Percentiles rank a stretch among this genome's conserved stretches.
Evolutionary conservation across 2,113 vertebrate species (phyloP).

Genomic region (Odocoileus virginianus): DNA sequence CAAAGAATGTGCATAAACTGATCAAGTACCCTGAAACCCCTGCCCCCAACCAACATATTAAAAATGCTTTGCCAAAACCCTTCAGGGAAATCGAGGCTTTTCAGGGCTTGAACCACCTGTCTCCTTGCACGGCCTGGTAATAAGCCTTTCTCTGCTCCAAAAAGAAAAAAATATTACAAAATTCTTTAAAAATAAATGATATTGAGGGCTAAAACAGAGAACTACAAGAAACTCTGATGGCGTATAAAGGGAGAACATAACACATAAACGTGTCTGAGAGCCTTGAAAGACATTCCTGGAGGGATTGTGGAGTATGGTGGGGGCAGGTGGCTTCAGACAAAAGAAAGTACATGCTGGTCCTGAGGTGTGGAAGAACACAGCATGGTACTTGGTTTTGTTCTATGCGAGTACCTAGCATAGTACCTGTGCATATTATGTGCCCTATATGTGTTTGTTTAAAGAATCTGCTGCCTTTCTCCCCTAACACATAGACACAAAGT

Average conservation of each 20-base stretch:
- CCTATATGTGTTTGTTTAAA: background rate
- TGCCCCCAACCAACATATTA: background rate
- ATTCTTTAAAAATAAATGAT: background rate
- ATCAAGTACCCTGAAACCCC: background rate
- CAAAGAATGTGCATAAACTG: background rate
- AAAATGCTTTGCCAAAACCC: background rate
- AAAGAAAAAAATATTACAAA: background rate
- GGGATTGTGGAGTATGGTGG: background rate
- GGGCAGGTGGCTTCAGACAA: background rate
- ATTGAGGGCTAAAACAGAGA: background rate
- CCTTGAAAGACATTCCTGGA: background rate
- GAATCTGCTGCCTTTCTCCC: background rate
- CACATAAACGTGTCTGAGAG: background rate
- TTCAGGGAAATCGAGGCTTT: background rate
- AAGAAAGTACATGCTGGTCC: background rate
- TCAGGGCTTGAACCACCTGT: background rate
- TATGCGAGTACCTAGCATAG: too few relatives aligned
- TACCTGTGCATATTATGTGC: background rate
- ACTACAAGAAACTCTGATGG: background rate
- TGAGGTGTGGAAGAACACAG: background rate
- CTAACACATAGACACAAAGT: background rate
- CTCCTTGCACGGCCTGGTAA: background rate
- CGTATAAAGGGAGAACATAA: background rate
- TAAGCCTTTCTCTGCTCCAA: background rate
- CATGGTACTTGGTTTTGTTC: background rate